Evolutionary conservation across 2,888 invertebrate species (phyloP).

Genomic region (Yponomeuta sedellus): DNA sequence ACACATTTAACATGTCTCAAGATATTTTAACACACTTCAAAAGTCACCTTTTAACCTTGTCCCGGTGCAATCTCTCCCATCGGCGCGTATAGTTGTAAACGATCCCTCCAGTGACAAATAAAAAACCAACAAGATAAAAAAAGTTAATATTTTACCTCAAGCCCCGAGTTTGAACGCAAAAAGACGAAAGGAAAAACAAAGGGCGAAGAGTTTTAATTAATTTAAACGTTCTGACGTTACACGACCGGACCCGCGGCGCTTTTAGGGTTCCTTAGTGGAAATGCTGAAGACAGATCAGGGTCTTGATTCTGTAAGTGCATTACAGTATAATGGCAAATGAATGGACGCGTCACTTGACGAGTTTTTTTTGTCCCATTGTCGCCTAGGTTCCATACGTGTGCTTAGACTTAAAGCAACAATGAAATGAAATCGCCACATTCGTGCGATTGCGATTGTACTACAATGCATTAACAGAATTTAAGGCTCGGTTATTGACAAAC

Average conservation of each 20-base stretch:
- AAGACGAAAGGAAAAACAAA: conserved; percentile 14
- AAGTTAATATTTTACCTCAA: conserved; percentile 6
- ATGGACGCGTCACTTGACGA: too few relatives aligned
- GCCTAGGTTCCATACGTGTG: too few relatives aligned
- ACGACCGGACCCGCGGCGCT: background rate
- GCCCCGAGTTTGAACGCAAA: background rate
- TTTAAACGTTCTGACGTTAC: conserved; percentile 13
- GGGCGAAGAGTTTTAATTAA: conserved; percentile 5
- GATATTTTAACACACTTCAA: background rate
- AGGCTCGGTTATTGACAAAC: too few relatives aligned
- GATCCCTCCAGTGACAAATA: background rate
- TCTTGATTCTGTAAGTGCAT: too few relatives aligned
- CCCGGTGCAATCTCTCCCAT: background rate
- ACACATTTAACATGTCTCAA: too few relatives aligned
- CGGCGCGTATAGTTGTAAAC: background rate
- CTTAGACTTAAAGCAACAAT: too few relatives aligned
- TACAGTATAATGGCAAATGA: too few relatives aligned
- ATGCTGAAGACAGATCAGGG: background rate
- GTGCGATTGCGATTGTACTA: too few relatives aligned
- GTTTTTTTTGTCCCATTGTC: too few relatives aligned
- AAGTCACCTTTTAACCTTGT: background rate
- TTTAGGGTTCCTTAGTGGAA: conserved; percentile 10
- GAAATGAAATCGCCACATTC: too few relatives aligned
- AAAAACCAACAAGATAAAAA: conserved; percentile 2
- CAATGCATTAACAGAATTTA: too few relatives aligned